Evolutionary conservation across 53 echinoderm and acorn worm species (phyloP), one percentile per base, ranked within the genome.

Genomic region (Arbacia lixula): DNA sequence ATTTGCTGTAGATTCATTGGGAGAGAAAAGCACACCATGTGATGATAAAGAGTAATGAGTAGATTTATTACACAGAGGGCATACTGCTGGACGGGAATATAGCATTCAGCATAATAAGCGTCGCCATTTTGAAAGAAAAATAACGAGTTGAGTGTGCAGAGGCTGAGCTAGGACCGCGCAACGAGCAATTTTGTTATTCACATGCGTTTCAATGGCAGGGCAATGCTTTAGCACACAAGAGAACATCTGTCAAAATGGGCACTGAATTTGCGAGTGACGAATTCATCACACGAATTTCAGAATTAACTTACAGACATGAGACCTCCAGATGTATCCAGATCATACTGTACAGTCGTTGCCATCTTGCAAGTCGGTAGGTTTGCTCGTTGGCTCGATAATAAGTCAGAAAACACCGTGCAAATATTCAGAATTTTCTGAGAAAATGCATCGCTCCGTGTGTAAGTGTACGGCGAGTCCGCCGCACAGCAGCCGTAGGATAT

Each of bases 301-400:
- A 17, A 38, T 56, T 38, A 71, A 91, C 91, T 92, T 88, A 97
- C 98, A 60, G 92, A 89, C 98, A 97, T 97, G 25, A 97, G 92
- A 16, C 94, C 94, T 41, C 98, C 98, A 40, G 98, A 94, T 51
- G 98, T 97, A 46, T 97, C 98, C 94, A 96, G 76, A 66, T 97
- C 98, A 86, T 97, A 96, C 72, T 89, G 87, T 36, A 97, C 90
- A 34, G 98, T 92, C 83, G 94, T 94, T 86, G 93, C 91, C 85
- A 74, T 92, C 39, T 75, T 58, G 31, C 10, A 10, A 33, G 28
- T 31, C 43, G 63, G 56, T 34, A 25, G 21, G 56, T 36, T 16
- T 36, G 60, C 17, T 36, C 20, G 8, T 6, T 77, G 11, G 2
- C 21, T 27, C 10, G 35, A 77, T 0, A 55, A 55, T 27, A 24